Conservation (phyloP, 1,140 invertebrate genomes). For the Drosophila ohnishii region DNA sequence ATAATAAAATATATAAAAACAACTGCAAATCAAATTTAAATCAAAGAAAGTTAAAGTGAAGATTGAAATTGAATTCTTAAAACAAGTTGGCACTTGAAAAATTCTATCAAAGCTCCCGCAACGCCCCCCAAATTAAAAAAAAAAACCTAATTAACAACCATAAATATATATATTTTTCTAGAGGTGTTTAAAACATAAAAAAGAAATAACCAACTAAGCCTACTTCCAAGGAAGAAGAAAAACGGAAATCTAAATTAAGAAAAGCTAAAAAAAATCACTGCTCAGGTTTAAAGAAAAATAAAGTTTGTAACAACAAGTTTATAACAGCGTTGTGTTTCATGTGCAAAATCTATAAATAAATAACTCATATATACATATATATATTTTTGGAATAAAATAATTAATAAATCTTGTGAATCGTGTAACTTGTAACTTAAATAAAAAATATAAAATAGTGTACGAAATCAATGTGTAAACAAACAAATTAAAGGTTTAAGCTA, state of each 20-base stretch:
- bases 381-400: slow-evolving; percentile 70
- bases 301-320: slow-evolving; percentile 30
- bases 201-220: slow-evolving; percentile 5
- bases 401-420: slow-evolving; percentile 39
- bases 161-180: slow-evolving; percentile 63
- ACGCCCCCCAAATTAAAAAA: slow-evolving; percentile 5
- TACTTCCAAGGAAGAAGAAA: slow-evolving; percentile 15
- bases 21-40: slow-evolving; percentile 37
- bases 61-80: not conserved
- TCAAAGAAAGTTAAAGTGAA: slow-evolving; percentile 15
- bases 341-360: slow-evolving; percentile 62
- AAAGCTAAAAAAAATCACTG: slow-evolving; percentile 47
- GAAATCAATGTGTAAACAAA: slow-evolving; percentile 27
- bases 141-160: slow-evolving; percentile 1
- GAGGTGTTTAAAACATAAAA: slow-evolving; percentile 54
- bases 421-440: slow-evolving; percentile 33
- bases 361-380: slow-evolving; percentile 55
- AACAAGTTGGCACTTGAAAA: slow-evolving; percentile 16
- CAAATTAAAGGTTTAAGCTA: slow-evolving; percentile 46
- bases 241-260: slow-evolving; percentile 13
- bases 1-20: not conserved
- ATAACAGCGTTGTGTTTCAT: slow-evolving; percentile 70
- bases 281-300: slow-evolving; percentile 55
- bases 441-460: slow-evolving; percentile 35
- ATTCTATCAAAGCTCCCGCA: slow-evolving; percentile 40